Evolutionary conservation across 2,888 invertebrate genomes (phyloP), one percentile per base, ranked within the genome.

Genomic region (Adineta ricciae): DNA sequence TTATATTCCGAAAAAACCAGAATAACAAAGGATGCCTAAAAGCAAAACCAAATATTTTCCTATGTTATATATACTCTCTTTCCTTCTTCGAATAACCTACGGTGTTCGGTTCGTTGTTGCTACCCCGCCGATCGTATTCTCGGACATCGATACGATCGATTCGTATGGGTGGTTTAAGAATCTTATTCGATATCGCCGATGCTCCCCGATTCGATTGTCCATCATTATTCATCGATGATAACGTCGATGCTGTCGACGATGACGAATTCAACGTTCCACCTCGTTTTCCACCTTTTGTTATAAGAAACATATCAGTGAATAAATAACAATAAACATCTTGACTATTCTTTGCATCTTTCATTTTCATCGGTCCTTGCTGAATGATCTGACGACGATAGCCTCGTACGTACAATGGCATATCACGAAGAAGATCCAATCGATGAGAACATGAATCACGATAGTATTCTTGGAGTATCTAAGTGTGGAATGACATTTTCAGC

Each of bases 281-380:
- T 93, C 91, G 89, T 89, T 89, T 86, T 90, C 90, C 87, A 89
- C 86, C 49, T 84, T 97, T 96, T 90, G 96, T 96, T 83, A 97
- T 93, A 83, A 97, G 92, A 86, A 98, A 91, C 93, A 97, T 94
- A 90, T 97, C 97, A 36, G 97, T 97, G 88, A 97, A 92, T 24
- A 97, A 92, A 88, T 95, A 93, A 88, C 95, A 95, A 88, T 94
- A 95, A 5, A 95, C 95, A 89, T 98, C 97, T 91, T 93, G 93
- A 95, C 95, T 86, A 87, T 88, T 89, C 83, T 88, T 87, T 88
- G 93, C 93, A 90, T 98, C 97, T 90, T 94, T 94, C 88, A 95
- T 93, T 89, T 95, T 94, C 72, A 97, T 92, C 88, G 88, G 88
- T 11, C 95, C 96, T 89, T 96, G 94, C 88, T 94, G 92, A 86